A percentile compares a stretch with the other conserved stretches of the same genome.
Evolutionary conservation across 2,888 invertebrate species (phyloP).

Genomic region (Marronus borbonicus): DNA sequence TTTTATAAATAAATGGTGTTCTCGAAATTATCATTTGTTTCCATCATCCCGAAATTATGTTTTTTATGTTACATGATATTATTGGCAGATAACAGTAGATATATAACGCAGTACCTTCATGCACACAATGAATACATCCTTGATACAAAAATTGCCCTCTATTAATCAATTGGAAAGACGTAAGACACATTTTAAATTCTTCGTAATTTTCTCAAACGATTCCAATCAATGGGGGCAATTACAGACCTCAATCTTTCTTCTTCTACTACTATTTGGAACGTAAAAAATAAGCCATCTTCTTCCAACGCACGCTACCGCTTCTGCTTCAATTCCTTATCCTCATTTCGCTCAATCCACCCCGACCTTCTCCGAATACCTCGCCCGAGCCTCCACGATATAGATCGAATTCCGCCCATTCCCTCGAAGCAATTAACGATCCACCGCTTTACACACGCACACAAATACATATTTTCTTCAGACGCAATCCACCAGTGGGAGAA

Average conservation of each 20-base stretch:
- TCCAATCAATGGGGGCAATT: constrained; percentile 7
- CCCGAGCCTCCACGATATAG: not conserved
- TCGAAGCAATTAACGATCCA: constrained; percentile 29
- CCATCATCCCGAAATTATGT: no score
- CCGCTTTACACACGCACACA: not conserved
- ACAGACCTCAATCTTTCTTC: not conserved
- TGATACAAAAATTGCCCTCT: no score
- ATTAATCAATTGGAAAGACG: no score
- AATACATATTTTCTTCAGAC: no score
- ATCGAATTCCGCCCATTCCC: constrained; percentile 6
- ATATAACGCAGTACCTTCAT: no score
- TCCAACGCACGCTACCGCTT: not conserved
- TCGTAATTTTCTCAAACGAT: constrained; percentile 13
- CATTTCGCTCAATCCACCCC: not conserved
- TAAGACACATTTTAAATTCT: not conserved
- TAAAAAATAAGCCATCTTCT: constrained; percentile 6
- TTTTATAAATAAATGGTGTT: no score
- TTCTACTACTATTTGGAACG: not conserved
- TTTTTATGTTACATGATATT: no score
- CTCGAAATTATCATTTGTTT: no score
- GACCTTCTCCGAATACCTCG: not conserved
- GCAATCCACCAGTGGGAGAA: not conserved
- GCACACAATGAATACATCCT: no score
- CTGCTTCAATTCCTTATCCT: not conserved
- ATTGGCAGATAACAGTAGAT: no score